A percentile compares a stretch with the other conserved stretches of the same genome.
These are phyloP conservation scores for Turnix velox DNA, from an alignment of 2,113 vertebrate genomes.

Conservation along the genomic window DNA sequence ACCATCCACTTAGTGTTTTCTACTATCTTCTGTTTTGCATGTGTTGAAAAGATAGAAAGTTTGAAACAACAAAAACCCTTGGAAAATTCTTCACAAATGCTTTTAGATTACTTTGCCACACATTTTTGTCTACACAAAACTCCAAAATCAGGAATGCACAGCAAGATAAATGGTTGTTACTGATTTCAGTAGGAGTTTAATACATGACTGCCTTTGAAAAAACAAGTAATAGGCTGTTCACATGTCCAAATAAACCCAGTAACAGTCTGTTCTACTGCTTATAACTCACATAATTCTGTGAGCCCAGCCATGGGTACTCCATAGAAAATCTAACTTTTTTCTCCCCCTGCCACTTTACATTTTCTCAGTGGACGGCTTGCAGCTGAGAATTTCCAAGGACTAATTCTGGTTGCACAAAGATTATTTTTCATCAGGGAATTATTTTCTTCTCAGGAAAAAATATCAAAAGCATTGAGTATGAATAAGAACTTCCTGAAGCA, in stretches of 20 bases:
- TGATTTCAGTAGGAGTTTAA: neutral
- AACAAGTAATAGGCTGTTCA: neutral
- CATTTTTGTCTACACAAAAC: neutral
- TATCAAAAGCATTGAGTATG: neutral
- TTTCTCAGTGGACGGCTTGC: neutral
- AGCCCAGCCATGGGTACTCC: neutral
- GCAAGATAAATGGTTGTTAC: neutral
- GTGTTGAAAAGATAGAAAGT: neutral
- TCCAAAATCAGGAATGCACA: neutral
- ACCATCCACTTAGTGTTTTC: neutral
- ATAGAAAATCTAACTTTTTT: neutral
- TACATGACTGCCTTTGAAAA: neutral
- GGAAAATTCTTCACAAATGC: neutral
- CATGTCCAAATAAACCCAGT: neutral
- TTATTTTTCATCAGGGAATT: neutral
- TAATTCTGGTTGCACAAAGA: neutral
- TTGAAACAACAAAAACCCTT: neutral
- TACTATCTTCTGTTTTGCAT: neutral
- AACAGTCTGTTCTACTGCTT: neutral
- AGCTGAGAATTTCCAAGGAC: neutral
- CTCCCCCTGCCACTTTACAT: accelerated
- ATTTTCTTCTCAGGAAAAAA: neutral
- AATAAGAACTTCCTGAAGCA: neutral
- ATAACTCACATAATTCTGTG: neutral
- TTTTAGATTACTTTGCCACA: neutral